Percentiles rank a stretch among this genome's conserved stretches.
phyloP scores from a whole-genome alignment of 2,888 invertebrate genomes.

The Abrostola tripartita region DNA sequence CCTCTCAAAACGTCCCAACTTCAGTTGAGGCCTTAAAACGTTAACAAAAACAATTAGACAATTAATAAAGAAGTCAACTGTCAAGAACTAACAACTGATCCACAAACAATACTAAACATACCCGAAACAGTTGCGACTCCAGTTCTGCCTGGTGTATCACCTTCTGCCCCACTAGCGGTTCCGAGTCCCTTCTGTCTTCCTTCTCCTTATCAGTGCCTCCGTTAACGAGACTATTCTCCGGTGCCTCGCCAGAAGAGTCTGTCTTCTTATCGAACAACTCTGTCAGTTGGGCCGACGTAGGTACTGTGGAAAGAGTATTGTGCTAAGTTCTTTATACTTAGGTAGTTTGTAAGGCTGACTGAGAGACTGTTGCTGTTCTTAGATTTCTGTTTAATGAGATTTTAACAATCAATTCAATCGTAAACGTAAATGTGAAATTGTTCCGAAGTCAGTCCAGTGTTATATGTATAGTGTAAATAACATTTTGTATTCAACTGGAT shows the following conservation, averaged over 20 bases:
- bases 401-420: neutral
- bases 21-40: no score
- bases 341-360: no score
- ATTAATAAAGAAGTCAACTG: no score
- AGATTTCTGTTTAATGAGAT: no score
- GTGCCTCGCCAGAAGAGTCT: slow-evolving; percentile 70
- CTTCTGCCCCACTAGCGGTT: slow-evolving; percentile 74
- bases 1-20: no score
- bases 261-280: slow-evolving; percentile 81
- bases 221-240: slow-evolving; percentile 70
- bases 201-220: slow-evolving; percentile 72
- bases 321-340: neutral
- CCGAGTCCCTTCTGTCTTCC: slow-evolving; percentile 73
- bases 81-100: no score
- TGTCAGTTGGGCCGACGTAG: slow-evolving; percentile 74
- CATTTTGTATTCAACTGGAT: no score
- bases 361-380: no score
- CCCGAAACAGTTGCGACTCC: slow-evolving; percentile 95
- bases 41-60: no score
- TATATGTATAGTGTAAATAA: no score
- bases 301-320: slow-evolving; percentile 64
- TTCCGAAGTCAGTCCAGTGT: no score
- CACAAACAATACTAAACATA: no score
- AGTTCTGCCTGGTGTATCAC: slow-evolving; percentile 94
- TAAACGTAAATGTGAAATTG: neutral